Evolutionary conservation across 1,140 invertebrate genomes (phyloP), one percentile per base, ranked within the genome.

Genomic region (Drosophila bipectinata): DNA sequence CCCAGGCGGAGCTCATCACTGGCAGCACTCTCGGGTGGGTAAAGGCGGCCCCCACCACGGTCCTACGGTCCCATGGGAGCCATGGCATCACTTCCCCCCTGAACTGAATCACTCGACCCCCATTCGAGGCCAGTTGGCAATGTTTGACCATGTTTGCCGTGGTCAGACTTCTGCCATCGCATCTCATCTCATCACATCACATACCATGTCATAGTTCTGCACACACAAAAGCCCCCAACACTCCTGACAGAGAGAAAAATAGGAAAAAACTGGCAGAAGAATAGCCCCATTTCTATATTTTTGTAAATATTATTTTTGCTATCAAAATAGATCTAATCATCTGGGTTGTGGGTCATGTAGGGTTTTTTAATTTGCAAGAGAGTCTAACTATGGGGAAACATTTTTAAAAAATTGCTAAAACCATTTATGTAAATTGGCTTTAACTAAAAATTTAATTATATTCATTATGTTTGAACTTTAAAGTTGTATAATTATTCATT

Each of bases 1-100:
- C 94, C 12, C 95, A 96, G 83, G 94, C 95, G 6, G 96, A 96
- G 92, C 93, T 96, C 12, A 95, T 97, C 54, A 93, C 94, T 47
- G 96, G 96, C 68, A 95, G 94, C 85, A 94, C 94, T 53, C 92
- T 96, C 84, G 96, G 96, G 96, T 96, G 93, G 91, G 83, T 87
- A 85, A 30, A 44, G 28, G 21, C 37, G 1, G 0, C 21, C 9
- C 21, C 28, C 26, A 6, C 26, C 26, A 28, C 6, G 26, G 26
- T 28, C 26, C 6, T 21, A 21, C 21, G 26, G 26, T 28, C 26
- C 8, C 15, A 8, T 15, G 8, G 7, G 4, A 21, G 18, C 10
- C 41, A 12, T 4, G 14, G 4, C 26, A 39, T 7, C 8, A 26
- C 18, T 41, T 24, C 4, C 8, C 55, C 5, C 44, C 48, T 10